phyloP scores from a whole-genome alignment of 2,113 vertebrate species.

The Heptranchias perlo region DNA sequence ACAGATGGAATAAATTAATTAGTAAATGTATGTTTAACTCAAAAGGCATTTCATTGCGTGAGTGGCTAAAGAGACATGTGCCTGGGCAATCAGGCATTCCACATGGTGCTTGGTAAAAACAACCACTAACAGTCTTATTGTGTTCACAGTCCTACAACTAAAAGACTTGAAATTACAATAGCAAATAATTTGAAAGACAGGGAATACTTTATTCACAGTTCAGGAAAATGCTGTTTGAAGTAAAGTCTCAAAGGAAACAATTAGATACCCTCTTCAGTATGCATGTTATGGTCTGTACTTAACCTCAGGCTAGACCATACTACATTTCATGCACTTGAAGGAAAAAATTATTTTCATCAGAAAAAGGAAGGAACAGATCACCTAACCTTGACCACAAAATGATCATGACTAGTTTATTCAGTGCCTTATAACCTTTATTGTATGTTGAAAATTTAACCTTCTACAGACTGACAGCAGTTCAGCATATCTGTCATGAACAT shows the following conservation, averaged over 20 bases:
- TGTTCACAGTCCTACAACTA: neutral
- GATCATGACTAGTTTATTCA: neutral
- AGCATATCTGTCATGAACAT: neutral
- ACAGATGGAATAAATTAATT: constrained; percentile 86
- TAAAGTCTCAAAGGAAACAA: neutral
- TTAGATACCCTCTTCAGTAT: constrained; percentile 23
- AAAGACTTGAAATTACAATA: constrained; percentile 8
- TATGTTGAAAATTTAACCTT: constrained; percentile 4
- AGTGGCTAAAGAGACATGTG: constrained; percentile 59
- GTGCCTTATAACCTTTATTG: neutral
- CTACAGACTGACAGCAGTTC: neutral
- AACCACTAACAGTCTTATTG: neutral
- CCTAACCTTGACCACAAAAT: neutral
- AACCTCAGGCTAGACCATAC: neutral
- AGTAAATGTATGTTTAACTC: constrained; percentile 70
- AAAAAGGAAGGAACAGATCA: constrained; percentile 14
- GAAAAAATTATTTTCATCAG: constrained; percentile 1
- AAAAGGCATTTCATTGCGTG: constrained; percentile 77
- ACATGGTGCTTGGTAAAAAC: neutral
- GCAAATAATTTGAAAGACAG: neutral
- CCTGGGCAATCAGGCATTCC: neutral
- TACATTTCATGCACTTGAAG: neutral
- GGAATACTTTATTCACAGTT: neutral
- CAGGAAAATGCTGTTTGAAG: neutral
- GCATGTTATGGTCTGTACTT: constrained; percentile 13